These are phyloP conservation scores for Saxidomus purpurata DNA, from an alignment of 1,140 invertebrate species.

Conservation along the genomic window DNA sequence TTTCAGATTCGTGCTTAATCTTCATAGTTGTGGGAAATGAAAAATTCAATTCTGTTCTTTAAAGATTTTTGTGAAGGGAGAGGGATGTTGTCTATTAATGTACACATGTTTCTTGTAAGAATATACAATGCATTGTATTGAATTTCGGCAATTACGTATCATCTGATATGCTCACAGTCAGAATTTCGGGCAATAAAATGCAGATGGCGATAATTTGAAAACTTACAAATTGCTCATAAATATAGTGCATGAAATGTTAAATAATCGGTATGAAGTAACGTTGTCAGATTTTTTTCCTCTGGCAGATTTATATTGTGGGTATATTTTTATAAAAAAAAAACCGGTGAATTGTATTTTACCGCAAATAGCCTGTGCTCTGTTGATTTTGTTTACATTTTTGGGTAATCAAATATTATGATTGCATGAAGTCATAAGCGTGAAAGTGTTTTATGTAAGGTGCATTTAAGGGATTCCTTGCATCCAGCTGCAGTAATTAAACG, in stretches of 20 bases:
- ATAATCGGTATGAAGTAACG: constrained; percentile 34
- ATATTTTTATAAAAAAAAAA: background rate
- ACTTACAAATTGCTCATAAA: constrained; percentile 40
- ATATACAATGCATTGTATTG: constrained; percentile 29
- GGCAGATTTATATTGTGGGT: constrained; percentile 16
- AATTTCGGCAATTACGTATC: constrained; percentile 36
- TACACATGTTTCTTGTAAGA: constrained; percentile 37
- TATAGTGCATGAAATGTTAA: constrained; percentile 22
- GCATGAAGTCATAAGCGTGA: constrained; percentile 11
- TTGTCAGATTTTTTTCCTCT: constrained; percentile 33
- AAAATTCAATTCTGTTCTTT: background rate
- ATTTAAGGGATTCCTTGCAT: background rate
- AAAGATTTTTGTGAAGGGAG: constrained; percentile 9
- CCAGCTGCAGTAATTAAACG: no score
- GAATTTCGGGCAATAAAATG: constrained; percentile 26
- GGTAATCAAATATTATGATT: constrained; percentile 20
- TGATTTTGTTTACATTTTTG: constrained; percentile 6
- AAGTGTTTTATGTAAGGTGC: background rate
- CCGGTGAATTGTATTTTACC: background rate
- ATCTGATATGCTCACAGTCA: constrained; percentile 4
- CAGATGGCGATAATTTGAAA: constrained; percentile 48
- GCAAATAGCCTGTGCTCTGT: background rate
- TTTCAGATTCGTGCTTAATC: background rate
- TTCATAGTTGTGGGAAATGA: background rate
- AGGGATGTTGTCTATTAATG: background rate